Evolutionary conservation across 2,797 vertebrate genomes (phyloP).

Genomic region (Darevskia mixta): DNA sequence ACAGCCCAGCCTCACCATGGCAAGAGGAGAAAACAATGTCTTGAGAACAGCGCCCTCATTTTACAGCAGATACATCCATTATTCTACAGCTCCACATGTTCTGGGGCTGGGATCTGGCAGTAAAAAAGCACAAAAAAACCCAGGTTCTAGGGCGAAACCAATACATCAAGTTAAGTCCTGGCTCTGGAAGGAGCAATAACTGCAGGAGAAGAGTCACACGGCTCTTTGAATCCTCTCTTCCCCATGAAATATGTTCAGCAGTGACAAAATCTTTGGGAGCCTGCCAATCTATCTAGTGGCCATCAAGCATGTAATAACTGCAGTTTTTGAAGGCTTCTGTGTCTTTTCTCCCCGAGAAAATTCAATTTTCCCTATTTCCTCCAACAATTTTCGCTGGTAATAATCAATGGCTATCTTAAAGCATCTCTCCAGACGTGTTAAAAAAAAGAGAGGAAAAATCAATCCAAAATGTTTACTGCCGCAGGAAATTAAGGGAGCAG

Average conservation of each 20-base stretch:
- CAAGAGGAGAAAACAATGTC: too few species aligned
- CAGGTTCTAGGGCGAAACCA: constrained; percentile 2
- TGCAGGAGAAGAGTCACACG: background rate
- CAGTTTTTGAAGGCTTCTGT: constrained; percentile 36
- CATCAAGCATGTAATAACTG: constrained; percentile 50
- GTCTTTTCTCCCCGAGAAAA: constrained; percentile 23
- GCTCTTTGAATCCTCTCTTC: background rate
- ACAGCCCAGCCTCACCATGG: too few species aligned
- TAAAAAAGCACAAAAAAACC: background rate
- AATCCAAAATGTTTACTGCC: constrained; percentile 41
- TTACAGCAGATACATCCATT: background rate
- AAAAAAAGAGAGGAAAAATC: constrained; percentile 10
- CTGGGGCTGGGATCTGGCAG: background rate
- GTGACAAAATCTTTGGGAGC: constrained; percentile 30
- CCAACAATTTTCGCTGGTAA: constrained; percentile 40
- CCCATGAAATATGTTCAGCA: constrained; percentile 31
- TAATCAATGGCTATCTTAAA: constrained; percentile 51
- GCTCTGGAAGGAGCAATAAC: constrained; percentile 11
- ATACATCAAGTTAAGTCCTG: constrained; percentile 2
- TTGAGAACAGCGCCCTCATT: background rate
- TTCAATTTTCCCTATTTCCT: constrained; percentile 40
- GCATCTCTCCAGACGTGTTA: constrained; percentile 40
- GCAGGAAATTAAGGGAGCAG: constrained; percentile 44
- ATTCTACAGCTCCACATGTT: background rate
- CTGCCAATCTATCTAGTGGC: constrained; percentile 35